Percentiles rank a stretch among this genome's conserved stretches.
These are phyloP conservation scores for Imbricaverruca yamaguchii DNA, from an alignment of 2,888 invertebrate genomes.

Conservation along the genomic window DNA sequence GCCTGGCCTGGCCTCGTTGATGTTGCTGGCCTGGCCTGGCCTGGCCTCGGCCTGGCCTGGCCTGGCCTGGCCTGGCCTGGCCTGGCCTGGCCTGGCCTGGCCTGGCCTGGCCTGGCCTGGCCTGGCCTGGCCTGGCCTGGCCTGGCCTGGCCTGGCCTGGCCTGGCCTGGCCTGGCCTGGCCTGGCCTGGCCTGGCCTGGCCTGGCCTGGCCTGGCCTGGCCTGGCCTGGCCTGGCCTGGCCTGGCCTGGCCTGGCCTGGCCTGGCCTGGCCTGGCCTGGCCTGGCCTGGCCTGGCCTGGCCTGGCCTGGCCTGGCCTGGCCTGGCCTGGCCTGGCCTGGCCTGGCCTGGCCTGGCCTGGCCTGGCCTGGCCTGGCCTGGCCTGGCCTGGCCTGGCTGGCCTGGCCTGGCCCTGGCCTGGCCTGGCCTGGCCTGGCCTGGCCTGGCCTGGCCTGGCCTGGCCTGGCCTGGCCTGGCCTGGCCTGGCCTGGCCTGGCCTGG, in stretches of 20 bases:
- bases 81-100: background rate
- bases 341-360: background rate
- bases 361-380: no score
- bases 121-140: background rate
- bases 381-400: no score
- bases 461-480: no score
- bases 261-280: background rate
- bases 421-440: no score
- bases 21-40: background rate
- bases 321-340: background rate
- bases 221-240: background rate
- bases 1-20: background rate
- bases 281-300: background rate
- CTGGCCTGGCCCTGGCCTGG: no score
- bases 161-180: background rate
- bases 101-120: background rate
- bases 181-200: background rate
- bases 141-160: background rate
- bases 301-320: background rate
- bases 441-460: no score
- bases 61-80: background rate
- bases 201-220: background rate
- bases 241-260: background rate
- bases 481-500: no score
- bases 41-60: background rate